These are phyloP conservation scores for Synanthedon andrenaeformis DNA, from an alignment of 2,888 invertebrate genomes.

Conservation along the genomic window DNA sequence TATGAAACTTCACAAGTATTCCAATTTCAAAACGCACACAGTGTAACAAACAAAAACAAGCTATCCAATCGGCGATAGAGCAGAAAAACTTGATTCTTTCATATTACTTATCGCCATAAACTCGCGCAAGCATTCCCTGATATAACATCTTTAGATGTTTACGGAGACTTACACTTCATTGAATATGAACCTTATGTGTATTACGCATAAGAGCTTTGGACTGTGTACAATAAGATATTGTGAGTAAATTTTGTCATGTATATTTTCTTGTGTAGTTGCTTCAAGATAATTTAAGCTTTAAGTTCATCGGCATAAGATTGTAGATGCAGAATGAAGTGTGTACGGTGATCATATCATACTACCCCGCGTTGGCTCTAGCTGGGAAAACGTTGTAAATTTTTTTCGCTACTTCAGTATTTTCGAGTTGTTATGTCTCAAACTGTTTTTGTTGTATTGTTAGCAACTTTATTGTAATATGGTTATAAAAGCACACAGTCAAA, in stretches of 20 bases:
- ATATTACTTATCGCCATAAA: conserved; percentile 48
- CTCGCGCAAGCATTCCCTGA: conserved; percentile 21
- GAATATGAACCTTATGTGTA: background rate
- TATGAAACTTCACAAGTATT: conserved; percentile 2
- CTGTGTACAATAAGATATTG: background rate
- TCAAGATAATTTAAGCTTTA: background rate
- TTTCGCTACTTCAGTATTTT: conserved; percentile 26
- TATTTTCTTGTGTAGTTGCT: background rate
- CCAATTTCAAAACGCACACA: conserved; percentile 23
- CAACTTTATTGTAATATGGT: too few relatives aligned
- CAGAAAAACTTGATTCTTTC: conserved; percentile 32
- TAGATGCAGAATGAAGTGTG: conserved; percentile 10
- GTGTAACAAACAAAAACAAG: conserved; percentile 26
- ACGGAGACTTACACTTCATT: background rate
- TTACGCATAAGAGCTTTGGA: background rate
- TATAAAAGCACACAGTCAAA: too few relatives aligned
- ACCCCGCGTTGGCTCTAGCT: conserved; percentile 32
- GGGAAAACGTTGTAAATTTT: conserved; percentile 38
- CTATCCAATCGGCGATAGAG: conserved; percentile 25
- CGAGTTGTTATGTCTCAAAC: conserved; percentile 15
- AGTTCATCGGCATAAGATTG: background rate
- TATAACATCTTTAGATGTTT: conserved; percentile 8
- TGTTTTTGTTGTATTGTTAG: background rate
- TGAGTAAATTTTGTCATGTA: background rate
- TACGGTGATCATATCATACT: conserved; percentile 31